Conservation (phyloP, 1,140 invertebrate species). For the Centruroides sculpturatus region DNA sequence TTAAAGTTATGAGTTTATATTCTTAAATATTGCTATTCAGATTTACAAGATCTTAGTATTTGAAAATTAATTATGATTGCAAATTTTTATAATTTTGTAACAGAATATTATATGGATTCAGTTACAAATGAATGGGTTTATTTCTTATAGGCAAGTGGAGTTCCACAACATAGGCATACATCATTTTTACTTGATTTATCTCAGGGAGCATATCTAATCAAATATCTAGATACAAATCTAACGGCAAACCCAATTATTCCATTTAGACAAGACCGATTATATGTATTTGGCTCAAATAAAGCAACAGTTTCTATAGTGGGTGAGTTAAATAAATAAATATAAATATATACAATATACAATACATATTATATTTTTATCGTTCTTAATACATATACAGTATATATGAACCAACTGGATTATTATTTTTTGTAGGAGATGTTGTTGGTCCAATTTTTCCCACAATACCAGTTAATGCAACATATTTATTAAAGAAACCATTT, state of each 20-base stretch:
- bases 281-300: conserved; percentile 80
- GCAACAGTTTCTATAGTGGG: conserved; percentile 73
- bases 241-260: conserved; percentile 80
- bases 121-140: not conserved
- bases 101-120: too few relatives aligned
- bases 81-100: too few relatives aligned
- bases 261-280: conserved; percentile 74
- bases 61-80: too few relatives aligned
- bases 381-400: not conserved
- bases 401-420: conserved; percentile 2
- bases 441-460: conserved; percentile 86
- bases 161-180: conserved; percentile 81
- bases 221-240: conserved; percentile 88
- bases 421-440: conserved; percentile 43
- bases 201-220: conserved; percentile 77
- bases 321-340: too few relatives aligned
- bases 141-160: conserved; percentile 59
- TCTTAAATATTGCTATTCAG: too few relatives aligned
- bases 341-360: too few relatives aligned
- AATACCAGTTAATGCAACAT: conserved; percentile 76
- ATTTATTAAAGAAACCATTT: conserved; percentile 50
- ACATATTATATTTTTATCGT: too few relatives aligned
- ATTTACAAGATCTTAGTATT: too few relatives aligned
- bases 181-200: conserved; percentile 81
- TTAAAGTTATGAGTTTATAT: too few relatives aligned